Base-by-base conservation (phyloP, 2,797 vertebrate species). In the Champsocephalus gunnari region DNA sequence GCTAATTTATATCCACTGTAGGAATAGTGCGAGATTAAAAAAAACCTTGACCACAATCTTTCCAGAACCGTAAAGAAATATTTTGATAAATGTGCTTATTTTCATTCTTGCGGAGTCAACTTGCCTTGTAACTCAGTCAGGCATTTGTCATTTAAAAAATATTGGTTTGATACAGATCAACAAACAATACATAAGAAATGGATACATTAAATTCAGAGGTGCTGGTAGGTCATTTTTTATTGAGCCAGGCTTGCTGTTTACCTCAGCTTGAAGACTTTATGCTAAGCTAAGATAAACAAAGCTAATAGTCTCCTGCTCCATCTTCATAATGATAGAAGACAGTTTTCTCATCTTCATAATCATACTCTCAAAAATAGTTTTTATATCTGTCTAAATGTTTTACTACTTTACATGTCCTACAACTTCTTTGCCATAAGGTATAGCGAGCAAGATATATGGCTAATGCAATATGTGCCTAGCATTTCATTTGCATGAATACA, bases 401-500 rank as follows among this genome's bases (percentile, higher is more conserved):
- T 28, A 28, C 4, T 28, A 28, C 28, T 28, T 28, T 28, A 38
- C 34, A 38, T 38, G 34, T 19, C 34, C 19, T 51, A 51, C 11
- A 51, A 38, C 0, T 9, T 38, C 21, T 50, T 24, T 72, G 5
- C 47, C 32, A 49, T 34, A 11, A 11, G 11, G 7, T 11, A 2
- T 51, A 14, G 5, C 5, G 13, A 58, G 12, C 19, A 50, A 28
- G 58, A 57, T 21, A 28, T n/a, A 54, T 3, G 28, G 12, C 5
- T 48, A 12, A 32, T 59, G 16, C 55, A 65, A n/a, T 24, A 56
- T 16, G 28, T 12, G 9, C 12, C 53, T 11, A 41, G 12, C 45
- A 43, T 64, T 50, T 60, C 64, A 57, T 57, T 32, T 19, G 50
- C 1, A 19, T 17, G 7, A 59, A 53, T 73, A 38, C 51, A 71